Evolutionary conservation across 2,888 invertebrate species (phyloP).

Genomic region (Poecilobothrus nobilitatus): DNA sequence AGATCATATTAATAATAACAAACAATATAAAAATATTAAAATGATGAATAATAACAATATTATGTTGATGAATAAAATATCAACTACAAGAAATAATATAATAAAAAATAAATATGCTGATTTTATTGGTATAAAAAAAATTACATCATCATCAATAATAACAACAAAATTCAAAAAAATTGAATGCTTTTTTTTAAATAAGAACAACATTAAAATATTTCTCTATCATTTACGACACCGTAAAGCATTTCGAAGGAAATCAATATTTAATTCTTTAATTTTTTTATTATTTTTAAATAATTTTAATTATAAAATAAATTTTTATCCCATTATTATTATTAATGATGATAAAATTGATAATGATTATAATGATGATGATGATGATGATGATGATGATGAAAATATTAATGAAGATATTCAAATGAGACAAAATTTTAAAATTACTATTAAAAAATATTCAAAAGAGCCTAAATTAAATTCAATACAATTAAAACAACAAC

Average conservation of each 20-base stretch:
- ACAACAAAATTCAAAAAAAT: slow-evolving; percentile 24
- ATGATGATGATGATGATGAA: no score
- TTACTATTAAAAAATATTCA: not conserved
- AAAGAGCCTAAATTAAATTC: not conserved
- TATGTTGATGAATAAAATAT: slow-evolving; percentile 26
- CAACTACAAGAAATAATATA: slow-evolving; percentile 27
- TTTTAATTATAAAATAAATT: not conserved
- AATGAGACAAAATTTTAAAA: not conserved
- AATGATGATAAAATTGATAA: not conserved
- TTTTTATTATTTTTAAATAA: not conserved
- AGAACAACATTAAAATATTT: slow-evolving; percentile 35
- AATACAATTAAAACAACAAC: not conserved
- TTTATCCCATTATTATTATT: not conserved
- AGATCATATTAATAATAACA: slow-evolving; percentile 17
- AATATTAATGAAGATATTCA: not conserved
- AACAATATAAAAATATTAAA: slow-evolving; percentile 26
- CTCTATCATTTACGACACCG: slow-evolving; percentile 42
- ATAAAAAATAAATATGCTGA: slow-evolving; percentile 28
- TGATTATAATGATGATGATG: not conserved
- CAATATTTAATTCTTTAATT: not conserved
- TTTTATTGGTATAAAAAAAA: slow-evolving; percentile 26
- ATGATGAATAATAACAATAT: slow-evolving; percentile 21
- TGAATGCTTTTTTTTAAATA: slow-evolving; percentile 27
- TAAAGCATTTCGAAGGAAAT: slow-evolving; percentile 45
- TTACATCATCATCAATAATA: slow-evolving; percentile 9